A percentile compares a stretch with the other conserved stretches of the same genome.
These are phyloP conservation scores for Isotomurus palustris DNA, from an alignment of 2,888 invertebrate species.

Conservation along the genomic window DNA sequence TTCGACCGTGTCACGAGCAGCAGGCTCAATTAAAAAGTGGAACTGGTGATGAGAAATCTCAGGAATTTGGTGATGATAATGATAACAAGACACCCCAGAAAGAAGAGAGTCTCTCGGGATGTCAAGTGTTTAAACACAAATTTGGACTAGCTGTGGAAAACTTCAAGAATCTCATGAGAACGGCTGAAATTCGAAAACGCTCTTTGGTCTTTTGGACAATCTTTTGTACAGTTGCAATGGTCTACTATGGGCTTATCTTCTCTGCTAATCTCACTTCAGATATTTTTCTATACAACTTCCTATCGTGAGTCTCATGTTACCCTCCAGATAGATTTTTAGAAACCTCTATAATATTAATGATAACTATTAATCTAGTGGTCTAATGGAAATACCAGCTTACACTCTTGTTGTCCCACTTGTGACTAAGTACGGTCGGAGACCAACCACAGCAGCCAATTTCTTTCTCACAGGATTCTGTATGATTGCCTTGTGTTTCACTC, in stretches of 20 bases:
- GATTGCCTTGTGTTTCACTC: constrained; percentile 27
- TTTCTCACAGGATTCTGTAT: constrained; percentile 34
- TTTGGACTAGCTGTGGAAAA: constrained; percentile 12
- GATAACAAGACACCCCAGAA: not conserved
- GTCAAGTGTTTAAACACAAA: constrained; percentile 4
- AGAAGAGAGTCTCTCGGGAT: not conserved
- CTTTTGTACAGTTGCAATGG: constrained; percentile 33
- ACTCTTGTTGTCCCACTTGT: constrained; percentile 36
- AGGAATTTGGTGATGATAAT: not conserved
- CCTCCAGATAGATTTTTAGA: not conserved
- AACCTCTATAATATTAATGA: not conserved
- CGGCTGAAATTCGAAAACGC: constrained; percentile 37
- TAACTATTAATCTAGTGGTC: constrained; percentile 24
- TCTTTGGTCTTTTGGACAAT: constrained; percentile 43
- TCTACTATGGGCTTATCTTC: constrained; percentile 45
- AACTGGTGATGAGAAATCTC: not conserved
- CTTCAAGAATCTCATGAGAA: constrained; percentile 35
- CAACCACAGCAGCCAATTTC: constrained; percentile 37
- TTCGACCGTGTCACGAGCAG: constrained; percentile 26
- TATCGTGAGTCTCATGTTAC: constrained; percentile 29
- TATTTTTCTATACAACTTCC: constrained; percentile 41
- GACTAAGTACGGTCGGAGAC: constrained; percentile 38
- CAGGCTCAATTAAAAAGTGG: not conserved
- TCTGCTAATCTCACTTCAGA: constrained; percentile 37
- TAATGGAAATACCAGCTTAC: constrained; percentile 45